Base-by-base conservation (phyloP, 2,888 invertebrate species). In the Mallateleia sp. region DNA sequence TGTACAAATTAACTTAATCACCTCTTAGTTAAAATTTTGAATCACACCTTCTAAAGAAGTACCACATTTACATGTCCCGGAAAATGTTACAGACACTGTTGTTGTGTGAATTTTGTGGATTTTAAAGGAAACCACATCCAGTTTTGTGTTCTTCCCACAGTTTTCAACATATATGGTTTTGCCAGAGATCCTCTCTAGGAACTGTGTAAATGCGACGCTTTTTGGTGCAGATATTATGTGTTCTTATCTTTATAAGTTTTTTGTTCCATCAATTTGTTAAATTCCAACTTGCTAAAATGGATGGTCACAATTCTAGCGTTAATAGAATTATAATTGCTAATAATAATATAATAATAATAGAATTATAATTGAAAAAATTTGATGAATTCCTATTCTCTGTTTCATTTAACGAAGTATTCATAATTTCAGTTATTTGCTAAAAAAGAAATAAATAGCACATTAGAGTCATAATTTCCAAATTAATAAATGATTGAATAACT, bases 11-110 rank as follows among this genome's bases (percentile, higher is more conserved):
- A 47, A n/a, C 25, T 24, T 47, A 1, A 47, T 14, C 1, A 66
- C 47, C 47, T 45, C n/a, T n/a, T 7, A 15, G 7, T 45, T 14
- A 28, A 47, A 66, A 28, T 66, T 47, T 9, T 24, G 18, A 25
- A 47, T 28, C 7, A 66, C 66, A 6, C 66, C 66, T 47, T 66
- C 66, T 7, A 64, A 4, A 15, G 28, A 18, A 3, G 64, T 64
- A 5, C 64, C 64, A 64, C 64, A 64, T 9, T 22, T 9, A n/a
- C 64, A 64, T 15, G 3, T 15, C 15, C 64, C 64, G 4, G 42
- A 64, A 42, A 64, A 42, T 15, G 25, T 4, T 34, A 18, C 60
- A 32, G 18, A 14, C 5, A 5, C 18, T 18, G 3, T 5, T 47
- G 47, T 47, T n/a, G 4, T n/a, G 4, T 47, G 3, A n/a, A 47